These are phyloP conservation scores for Menidia menidia DNA, from an alignment of 2,797 vertebrate species.

Conservation along the genomic window DNA sequence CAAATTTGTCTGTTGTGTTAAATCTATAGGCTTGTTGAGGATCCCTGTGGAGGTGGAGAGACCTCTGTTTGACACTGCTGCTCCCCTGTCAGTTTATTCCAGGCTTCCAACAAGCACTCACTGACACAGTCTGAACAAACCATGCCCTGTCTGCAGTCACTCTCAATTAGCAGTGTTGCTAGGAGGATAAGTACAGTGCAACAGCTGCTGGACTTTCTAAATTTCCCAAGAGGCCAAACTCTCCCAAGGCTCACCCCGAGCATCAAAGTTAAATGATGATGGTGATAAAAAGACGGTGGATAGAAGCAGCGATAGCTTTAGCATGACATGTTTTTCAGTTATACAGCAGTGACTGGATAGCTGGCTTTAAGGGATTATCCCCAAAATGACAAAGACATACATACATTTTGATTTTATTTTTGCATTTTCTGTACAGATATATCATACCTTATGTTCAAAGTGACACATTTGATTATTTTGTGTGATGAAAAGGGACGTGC, in stretches of 20 bases:
- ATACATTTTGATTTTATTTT: background rate
- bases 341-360: background rate
- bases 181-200: constrained; percentile 68
- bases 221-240: constrained; percentile 56
- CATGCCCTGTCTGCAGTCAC: constrained; percentile 62
- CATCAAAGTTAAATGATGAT: constrained; percentile 36
- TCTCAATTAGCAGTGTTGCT: constrained; percentile 71
- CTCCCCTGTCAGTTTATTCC: constrained; percentile 44
- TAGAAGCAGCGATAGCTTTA: constrained; percentile 12
- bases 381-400: background rate
- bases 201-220: constrained; percentile 71
- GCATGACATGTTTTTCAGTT: background rate
- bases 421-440: background rate
- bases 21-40: constrained; percentile 29
- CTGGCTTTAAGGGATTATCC: background rate
- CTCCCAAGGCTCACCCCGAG: constrained; percentile 45
- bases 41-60: constrained; percentile 37
- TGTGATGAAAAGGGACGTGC: too few relatives aligned
- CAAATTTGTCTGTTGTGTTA: constrained; percentile 23
- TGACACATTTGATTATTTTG: too few relatives aligned
- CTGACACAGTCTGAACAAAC: constrained; percentile 60
- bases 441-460: too few relatives aligned
- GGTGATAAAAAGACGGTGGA: background rate
- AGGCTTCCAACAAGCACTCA: constrained; percentile 42
- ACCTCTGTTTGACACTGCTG: constrained; percentile 47